Conservation (phyloP, 1,140 invertebrate species). For the Drosophila ironensis region DNA sequence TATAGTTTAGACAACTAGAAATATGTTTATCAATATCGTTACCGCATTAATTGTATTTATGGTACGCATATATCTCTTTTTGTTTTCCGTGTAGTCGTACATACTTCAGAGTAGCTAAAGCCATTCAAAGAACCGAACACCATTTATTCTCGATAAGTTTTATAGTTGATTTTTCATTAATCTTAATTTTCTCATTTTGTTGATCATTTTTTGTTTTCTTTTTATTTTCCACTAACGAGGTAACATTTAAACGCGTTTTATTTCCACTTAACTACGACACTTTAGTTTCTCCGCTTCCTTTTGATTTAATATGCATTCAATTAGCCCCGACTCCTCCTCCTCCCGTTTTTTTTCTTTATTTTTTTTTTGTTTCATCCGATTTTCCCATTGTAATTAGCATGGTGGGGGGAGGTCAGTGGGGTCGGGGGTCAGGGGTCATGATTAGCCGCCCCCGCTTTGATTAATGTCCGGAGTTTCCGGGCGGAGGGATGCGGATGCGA, state of each 20-base stretch:
- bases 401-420: background rate
- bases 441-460: constrained; percentile 30
- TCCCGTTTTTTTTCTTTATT: no score
- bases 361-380: no score
- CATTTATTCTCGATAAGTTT: constrained; percentile 37
- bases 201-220: background rate
- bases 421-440: no score
- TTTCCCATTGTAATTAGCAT: constrained; percentile 27
- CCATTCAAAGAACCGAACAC: constrained; percentile 50
- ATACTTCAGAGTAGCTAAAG: constrained; percentile 55
- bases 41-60: constrained; percentile 11
- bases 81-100: constrained; percentile 12
- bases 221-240: constrained; percentile 71
- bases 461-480: constrained; percentile 24
- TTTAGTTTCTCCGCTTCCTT: constrained; percentile 27
- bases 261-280: constrained; percentile 51
- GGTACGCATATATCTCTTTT: constrained; percentile 5
- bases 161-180: constrained; percentile 7
- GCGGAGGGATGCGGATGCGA: background rate
- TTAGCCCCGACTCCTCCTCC: constrained; percentile 13
- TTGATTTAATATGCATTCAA: constrained; percentile 46
- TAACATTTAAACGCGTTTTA: constrained; percentile 79
- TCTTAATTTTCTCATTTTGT: constrained; percentile 8
- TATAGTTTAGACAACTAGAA: constrained; percentile 24
- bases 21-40: constrained; percentile 9